Evolutionary conservation across 2,888 invertebrate species (phyloP), one percentile per base, ranked within the genome.

Genomic region (Megamerina dolium): DNA sequence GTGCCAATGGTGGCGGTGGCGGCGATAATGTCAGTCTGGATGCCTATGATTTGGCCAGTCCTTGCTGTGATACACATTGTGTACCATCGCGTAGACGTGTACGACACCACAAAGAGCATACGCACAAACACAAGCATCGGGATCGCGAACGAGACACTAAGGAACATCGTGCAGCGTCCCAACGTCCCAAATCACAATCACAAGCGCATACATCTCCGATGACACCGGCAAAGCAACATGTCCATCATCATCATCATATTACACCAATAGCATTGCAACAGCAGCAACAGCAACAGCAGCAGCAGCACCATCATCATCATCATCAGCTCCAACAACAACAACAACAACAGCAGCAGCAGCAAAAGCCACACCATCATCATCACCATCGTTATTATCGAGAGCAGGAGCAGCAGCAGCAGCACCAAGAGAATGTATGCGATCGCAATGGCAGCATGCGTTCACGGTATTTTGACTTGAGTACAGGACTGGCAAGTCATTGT

Each of bases 11-110:
- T 55, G 57, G 53, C 33, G 79, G 78, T 55, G 61, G 56, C 4
- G 60, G 56, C 2, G 88, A 87, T 55, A 83, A 83, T 45, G 83
- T 83, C 34, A 89, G 87, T 58, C 73, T 89, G 41, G 89, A 89
- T 64, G 89, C 88, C 4, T 90, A 90, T 56, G 89, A 89, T 63
- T 73, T 89, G 37, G 89, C 89, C 1, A 87, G 87, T 62, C 87
- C 88, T 1, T 89, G 89, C 61, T 89, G 89, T 65, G 87, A 88
- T 65, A 85, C 88, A 0, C 85, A 87, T 55, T 90, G 88, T 63
- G 87, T 89, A 37, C 88, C 89, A 4, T 80, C 81, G 41, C 63
- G 75, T 14, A 60, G 77, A 27, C 65, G 77, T 18, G 71, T 75
- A 29, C 70, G 76, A 6, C 74, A 74, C 53, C 75, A 75, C 32